Conservation (phyloP, 2,797 vertebrate species). For the Pristis pectinata region DNA sequence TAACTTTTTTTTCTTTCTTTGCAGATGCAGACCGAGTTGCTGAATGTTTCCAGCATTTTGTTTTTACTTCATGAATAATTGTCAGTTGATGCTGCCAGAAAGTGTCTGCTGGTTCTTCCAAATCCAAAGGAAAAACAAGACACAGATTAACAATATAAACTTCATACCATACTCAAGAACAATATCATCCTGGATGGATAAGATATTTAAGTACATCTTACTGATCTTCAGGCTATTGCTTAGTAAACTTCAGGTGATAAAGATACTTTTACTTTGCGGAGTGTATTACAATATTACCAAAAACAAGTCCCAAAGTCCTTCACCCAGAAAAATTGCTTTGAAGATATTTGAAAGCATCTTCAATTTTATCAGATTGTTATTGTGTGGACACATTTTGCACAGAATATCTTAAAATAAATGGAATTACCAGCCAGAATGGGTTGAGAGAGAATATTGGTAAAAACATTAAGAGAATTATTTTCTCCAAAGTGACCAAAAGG, state of each 20-base stretch:
- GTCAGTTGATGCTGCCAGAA: not conserved
- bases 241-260: not conserved
- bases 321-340: not conserved
- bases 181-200: not conserved
- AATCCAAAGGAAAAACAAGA: not conserved
- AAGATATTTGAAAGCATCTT: no score
- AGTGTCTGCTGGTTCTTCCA: not conserved
- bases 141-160: not conserved
- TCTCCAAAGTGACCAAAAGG: not conserved
- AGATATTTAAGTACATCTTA: not conserved
- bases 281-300: not conserved
- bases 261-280: not conserved
- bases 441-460: not conserved
- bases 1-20: no score
- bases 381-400: not conserved
- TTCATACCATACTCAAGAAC: not conserved
- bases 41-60: no score
- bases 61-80: no score
- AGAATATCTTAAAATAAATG: not conserved
- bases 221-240: not conserved
- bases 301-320: not conserved
- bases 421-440: not conserved
- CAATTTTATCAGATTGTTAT: no score
- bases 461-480: no score
- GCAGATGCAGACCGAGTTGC: no score